Conservation (phyloP, 2,797 vertebrate genomes). For the Rhynchotus rufescens region DNA sequence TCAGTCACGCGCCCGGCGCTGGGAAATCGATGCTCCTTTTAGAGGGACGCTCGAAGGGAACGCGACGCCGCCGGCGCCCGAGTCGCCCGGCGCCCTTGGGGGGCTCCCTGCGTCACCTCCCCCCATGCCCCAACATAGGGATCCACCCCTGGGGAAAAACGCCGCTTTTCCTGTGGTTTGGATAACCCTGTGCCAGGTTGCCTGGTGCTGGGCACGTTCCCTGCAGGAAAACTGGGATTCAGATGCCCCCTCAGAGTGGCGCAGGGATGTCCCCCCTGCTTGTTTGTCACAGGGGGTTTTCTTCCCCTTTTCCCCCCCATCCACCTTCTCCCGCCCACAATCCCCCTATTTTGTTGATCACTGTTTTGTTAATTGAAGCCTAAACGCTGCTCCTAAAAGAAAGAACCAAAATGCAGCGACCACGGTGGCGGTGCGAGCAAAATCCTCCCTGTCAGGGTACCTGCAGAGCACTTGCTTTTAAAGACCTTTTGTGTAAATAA, state of each 20-base stretch:
- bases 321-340: background rate
- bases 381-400: background rate
- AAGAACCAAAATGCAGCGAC: constrained; percentile 6
- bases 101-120: background rate
- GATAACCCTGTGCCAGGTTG: background rate
- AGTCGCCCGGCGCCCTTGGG: background rate
- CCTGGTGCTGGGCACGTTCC: background rate
- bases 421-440: background rate
- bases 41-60: constrained; percentile 40
- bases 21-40: constrained; percentile 56
- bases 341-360: background rate
- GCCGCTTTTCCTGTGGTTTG: constrained; percentile 60
- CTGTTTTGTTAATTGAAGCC: background rate
- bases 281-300: background rate
- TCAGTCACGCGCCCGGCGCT: constrained; percentile 49
- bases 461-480: background rate
- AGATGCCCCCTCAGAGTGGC: background rate
- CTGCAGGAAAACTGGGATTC: constrained; percentile 12
- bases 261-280: rapidly evolving
- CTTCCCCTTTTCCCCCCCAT: background rate
- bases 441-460: background rate
- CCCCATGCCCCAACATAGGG: background rate
- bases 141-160: background rate
- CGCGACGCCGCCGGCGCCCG: background rate
- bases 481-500: background rate